Conservation (phyloP, 2,888 invertebrate species). For the Tetragonisca angustula region DNA sequence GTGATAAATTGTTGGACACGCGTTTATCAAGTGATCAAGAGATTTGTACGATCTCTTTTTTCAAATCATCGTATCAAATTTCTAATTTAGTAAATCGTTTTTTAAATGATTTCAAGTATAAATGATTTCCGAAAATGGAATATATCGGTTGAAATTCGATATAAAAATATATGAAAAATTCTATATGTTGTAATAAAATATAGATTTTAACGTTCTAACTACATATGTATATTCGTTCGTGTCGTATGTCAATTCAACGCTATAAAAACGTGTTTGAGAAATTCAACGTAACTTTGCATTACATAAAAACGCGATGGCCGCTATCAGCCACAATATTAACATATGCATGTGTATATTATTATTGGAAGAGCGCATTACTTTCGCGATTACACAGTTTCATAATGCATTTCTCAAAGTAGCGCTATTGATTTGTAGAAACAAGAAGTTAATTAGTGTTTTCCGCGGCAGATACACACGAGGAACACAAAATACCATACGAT, state of each 20-base stretch:
- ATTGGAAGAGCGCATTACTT: background rate
- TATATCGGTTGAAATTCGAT: background rate
- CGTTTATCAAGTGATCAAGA: background rate
- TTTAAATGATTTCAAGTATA: background rate
- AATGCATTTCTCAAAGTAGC: background rate
- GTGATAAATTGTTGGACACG: background rate
- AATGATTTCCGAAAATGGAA: background rate
- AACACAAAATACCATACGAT: background rate
- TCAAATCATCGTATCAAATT: background rate
- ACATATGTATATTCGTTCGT: no score
- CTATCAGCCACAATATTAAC: slow-evolving; percentile 15
- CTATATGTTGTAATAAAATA: background rate
- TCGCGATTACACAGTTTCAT: slow-evolving; percentile 2
- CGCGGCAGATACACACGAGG: background rate
- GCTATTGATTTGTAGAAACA: slow-evolving; percentile 14
- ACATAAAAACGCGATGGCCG: slow-evolving; percentile 23
- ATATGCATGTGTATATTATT: background rate
- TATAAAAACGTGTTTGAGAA: background rate
- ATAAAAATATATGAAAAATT: background rate
- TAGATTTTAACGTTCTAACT: slow-evolving; percentile 3
- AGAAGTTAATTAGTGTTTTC: slow-evolving; percentile 27
- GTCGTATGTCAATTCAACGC: background rate
- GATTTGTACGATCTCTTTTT: background rate
- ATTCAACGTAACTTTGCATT: slow-evolving; percentile 1
- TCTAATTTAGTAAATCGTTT: background rate